Percentiles rank a stretch among this genome's conserved stretches.
Conservation (phyloP, 2,113 vertebrate genomes). For the Oryzias javanicus region DNA sequence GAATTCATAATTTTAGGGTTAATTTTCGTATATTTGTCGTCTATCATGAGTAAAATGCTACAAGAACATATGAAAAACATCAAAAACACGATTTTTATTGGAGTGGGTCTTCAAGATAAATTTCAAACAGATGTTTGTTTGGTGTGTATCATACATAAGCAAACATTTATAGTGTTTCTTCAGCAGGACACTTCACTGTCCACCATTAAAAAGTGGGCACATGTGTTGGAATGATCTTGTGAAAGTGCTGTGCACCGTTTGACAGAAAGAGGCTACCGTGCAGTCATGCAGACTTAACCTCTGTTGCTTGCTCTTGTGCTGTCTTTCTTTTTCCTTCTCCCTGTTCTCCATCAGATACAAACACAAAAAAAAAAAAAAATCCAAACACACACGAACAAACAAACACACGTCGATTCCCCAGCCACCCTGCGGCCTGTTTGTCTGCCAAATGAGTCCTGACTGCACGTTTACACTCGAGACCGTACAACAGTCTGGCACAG, state of each 20-base stretch:
- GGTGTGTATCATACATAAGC: background rate
- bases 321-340: slow-evolving; percentile 49
- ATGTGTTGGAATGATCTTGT: slow-evolving; percentile 10
- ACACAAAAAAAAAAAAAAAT: slow-evolving; percentile 39
- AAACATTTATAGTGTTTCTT: background rate
- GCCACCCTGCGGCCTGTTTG: slow-evolving; percentile 75
- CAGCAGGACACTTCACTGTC: no score
- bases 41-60: no score
- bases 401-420: slow-evolving; percentile 69
- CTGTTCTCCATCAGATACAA: slow-evolving; percentile 64
- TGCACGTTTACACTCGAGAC: slow-evolving; percentile 76
- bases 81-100: no score
- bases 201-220: background rate
- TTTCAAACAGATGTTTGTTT: background rate
- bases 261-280: slow-evolving; percentile 70
- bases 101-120: background rate
- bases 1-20: no score
- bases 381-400: slow-evolving; percentile 50
- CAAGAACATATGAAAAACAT: no score
- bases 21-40: no score
- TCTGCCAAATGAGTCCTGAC: slow-evolving; percentile 79
- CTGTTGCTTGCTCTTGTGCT: slow-evolving; percentile 46
- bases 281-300: slow-evolving; percentile 72
- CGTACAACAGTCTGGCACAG: slow-evolving; percentile 64
- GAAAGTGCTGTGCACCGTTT: slow-evolving; percentile 34